A percentile compares a stretch with the other conserved stretches of the same genome.
Evolutionary conservation across 2,888 invertebrate species (phyloP).

Genomic region (Troides oblongomaculatus): DNA sequence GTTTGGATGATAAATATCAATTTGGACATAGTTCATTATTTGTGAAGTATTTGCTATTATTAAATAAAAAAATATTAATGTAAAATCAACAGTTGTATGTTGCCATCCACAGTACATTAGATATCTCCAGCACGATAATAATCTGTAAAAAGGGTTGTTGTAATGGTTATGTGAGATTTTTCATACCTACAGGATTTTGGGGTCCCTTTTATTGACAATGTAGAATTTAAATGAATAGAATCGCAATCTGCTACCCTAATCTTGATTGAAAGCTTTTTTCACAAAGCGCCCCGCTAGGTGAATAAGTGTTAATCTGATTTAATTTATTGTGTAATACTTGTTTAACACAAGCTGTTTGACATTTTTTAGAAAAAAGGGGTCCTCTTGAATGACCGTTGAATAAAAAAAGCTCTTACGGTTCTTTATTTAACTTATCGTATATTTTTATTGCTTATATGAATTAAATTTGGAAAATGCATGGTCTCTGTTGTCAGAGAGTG

Average conservation of each 20-base stretch:
- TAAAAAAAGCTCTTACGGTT: constrained; percentile 23
- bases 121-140: constrained; percentile 12
- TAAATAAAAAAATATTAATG: too few relatives aligned
- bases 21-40: too few relatives aligned
- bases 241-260: constrained; percentile 72
- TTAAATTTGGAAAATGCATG: not conserved
- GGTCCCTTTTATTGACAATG: constrained; percentile 57
- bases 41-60: too few relatives aligned
- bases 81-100: too few relatives aligned
- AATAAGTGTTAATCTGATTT: constrained; percentile 78
- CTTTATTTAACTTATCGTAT: not conserved
- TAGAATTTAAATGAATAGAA: constrained; percentile 68
- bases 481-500: too few relatives aligned
- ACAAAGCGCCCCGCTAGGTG: constrained; percentile 61
- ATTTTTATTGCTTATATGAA: not conserved
- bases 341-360: constrained; percentile 65
- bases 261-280: constrained; percentile 67
- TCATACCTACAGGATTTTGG: constrained; percentile 56
- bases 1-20: too few relatives aligned
- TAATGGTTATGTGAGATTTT: constrained; percentile 47
- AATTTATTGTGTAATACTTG: constrained; percentile 63
- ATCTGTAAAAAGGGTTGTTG: constrained; percentile 25
- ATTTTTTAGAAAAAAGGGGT: constrained; percentile 52
- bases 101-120: not conserved
- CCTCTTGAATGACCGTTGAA: constrained; percentile 37